Conservation (phyloP, 1,140 invertebrate species). For the Thaumatotibia leucotreta region DNA sequence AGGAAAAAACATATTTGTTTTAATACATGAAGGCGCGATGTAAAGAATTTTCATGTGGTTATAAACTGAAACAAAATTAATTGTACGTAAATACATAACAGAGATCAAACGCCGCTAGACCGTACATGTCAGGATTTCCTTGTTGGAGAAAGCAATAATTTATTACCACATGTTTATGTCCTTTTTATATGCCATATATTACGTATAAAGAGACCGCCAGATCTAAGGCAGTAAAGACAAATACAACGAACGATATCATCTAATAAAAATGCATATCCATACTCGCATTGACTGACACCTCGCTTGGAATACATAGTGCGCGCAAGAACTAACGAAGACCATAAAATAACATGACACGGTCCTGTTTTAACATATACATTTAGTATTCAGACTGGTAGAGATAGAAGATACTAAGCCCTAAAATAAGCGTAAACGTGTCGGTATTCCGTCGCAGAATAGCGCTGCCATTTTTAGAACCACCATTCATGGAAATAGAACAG, state of each 20-base stretch:
- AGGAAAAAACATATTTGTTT: too few species aligned
- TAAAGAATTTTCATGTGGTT: too few species aligned
- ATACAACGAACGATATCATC: background rate
- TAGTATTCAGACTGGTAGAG: background rate
- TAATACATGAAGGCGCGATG: too few species aligned
- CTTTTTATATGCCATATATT: background rate
- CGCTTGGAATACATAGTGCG: constrained; percentile 6
- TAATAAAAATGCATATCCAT: background rate
- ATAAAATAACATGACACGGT: background rate
- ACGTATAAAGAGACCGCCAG: background rate
- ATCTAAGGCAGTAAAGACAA: constrained; percentile 2
- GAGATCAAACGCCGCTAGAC: background rate
- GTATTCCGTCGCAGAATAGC: constrained; percentile 32
- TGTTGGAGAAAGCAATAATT: background rate
- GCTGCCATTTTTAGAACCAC: constrained; percentile 36
- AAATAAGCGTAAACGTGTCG: constrained; percentile 20
- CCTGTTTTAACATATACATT: background rate
- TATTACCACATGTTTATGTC: background rate
- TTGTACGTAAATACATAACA: background rate
- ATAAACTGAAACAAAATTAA: background rate
- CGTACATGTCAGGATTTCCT: background rate
- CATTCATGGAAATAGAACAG: constrained; percentile 21
- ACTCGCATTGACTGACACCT: constrained; percentile 4
- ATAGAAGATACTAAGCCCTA: constrained; percentile 1
- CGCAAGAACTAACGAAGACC: background rate